Evolutionary conservation across 2,888 invertebrate genomes (phyloP), one percentile per base, ranked within the genome.

Genomic region (Cacoxenus indagator): DNA sequence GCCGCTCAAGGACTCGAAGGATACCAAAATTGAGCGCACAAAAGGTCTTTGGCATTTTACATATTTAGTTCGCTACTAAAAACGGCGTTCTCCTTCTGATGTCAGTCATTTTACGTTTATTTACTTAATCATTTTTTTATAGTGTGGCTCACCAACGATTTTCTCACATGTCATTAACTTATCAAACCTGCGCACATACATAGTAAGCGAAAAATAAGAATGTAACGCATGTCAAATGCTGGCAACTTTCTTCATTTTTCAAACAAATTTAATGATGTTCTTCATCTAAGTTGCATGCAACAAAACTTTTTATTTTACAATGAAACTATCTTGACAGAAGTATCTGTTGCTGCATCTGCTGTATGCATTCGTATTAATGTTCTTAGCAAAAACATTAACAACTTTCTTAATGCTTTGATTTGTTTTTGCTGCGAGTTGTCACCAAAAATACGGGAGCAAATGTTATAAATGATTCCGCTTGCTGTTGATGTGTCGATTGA

Each of bases 401-500:
- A 65, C 65, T 65, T 65, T 29, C 37, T 65, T 65, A 65, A 24
- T 54, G 26, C 11, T 24, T 61, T 4, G 14, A 1, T 27, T 37
- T 22, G 19, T 19, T 9, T 65, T 19, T 14, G 48, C 1, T 27
- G 59, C 22, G 61, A 26, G 27, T 37, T 65, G 65, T 65, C 65
- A 65, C 27, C 43, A 55, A 19, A 64, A 43, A 65, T 57, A 45
- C 31, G 26, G 31, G 76, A 76, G 75, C 73, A 73, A 75, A 74
- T 82, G 78, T 76, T 66, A 61, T 59, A 67, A 72, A 70, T 69
- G 69, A 72, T 67, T 61, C 51, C 70, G 68, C 68, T 57, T 68
- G 64, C 45, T 67, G 59, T 26, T 57, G 46, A 43, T 29, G 66
- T 72, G 73, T 66, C 71, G 83, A 83, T 83, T 75, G 80, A 83